Evolutionary conservation across 2,113 vertebrate genomes (phyloP).

Genomic region (Irena cyanogastra): DNA sequence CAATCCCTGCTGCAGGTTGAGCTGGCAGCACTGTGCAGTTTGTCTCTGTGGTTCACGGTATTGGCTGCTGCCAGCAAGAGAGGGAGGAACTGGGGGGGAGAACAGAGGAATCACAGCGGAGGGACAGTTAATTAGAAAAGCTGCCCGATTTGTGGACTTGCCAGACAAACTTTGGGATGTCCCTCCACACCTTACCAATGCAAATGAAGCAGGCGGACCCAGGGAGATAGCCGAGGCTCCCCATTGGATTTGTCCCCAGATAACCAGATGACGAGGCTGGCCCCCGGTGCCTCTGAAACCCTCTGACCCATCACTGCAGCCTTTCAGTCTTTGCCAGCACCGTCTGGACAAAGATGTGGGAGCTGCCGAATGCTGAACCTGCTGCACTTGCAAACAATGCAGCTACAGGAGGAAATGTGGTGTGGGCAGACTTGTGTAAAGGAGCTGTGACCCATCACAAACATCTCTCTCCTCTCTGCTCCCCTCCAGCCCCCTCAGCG

Average conservation of each 20-base stretch:
- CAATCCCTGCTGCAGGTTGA: neutral
- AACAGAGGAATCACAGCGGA: neutral
- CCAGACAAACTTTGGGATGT: neutral
- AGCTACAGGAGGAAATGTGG: neutral
- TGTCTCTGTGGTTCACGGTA: neutral
- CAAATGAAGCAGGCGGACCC: neutral
- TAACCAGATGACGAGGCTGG: neutral
- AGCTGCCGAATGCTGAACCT: neutral
- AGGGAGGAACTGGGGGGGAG: neutral
- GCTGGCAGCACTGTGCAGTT: neutral
- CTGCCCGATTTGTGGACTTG: neutral
- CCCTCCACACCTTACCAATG: neutral
- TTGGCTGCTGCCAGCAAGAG: constrained; percentile 6
- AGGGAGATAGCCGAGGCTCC: neutral
- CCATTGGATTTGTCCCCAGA: neutral
- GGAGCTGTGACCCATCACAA: neutral
- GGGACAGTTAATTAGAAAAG: neutral
- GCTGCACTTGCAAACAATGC: neutral
- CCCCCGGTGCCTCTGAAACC: neutral
- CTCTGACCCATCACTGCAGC: neutral
- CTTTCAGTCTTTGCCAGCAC: neutral
- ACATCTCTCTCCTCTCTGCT: neutral
- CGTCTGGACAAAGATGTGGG: accelerated
- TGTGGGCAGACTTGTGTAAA: neutral
- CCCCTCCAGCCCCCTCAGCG: neutral